phyloP scores from a whole-genome alignment of 2,113 vertebrate species.

The Benthochromis sp. region DNA sequence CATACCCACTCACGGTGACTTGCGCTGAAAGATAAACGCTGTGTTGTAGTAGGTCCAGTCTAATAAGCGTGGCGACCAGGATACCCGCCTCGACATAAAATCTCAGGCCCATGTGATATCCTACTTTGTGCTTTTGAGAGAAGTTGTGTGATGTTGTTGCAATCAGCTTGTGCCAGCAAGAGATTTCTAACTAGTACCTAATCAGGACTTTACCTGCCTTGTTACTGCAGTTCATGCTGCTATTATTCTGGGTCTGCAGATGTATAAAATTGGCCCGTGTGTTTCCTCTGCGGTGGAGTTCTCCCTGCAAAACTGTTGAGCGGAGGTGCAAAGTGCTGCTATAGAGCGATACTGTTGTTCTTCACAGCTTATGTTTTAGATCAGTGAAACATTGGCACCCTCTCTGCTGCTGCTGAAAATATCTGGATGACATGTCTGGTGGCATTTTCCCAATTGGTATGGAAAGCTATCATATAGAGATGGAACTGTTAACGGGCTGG shows the following conservation, averaged over 20 bases:
- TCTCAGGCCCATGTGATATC: not conserved
- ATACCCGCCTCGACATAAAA: not conserved
- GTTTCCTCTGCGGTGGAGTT: not conserved
- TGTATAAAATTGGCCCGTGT: not conserved
- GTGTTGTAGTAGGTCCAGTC: not conserved
- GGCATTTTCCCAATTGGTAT: not conserved
- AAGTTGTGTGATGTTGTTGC: not conserved
- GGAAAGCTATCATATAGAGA: not conserved
- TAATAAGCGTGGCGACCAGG: not conserved
- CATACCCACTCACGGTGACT: not conserved
- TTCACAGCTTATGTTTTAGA: not conserved
- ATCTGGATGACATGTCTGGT: not conserved
- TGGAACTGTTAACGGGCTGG: not conserved
- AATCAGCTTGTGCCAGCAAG: not conserved
- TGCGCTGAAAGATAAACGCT: not conserved
- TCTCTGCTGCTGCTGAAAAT: not conserved
- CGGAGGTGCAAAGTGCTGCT: not conserved
- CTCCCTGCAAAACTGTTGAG: not conserved
- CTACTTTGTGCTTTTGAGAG: not conserved
- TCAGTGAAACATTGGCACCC: not conserved
- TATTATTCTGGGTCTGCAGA: not conserved
- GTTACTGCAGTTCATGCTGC: not conserved
- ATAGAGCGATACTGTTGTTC: not conserved
- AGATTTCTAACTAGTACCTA: not conserved
- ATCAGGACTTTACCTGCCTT: not conserved